Evolutionary conservation across 2,888 invertebrate species (phyloP), one percentile per base, ranked within the genome.

Genomic region (Lymantria dispar): DNA sequence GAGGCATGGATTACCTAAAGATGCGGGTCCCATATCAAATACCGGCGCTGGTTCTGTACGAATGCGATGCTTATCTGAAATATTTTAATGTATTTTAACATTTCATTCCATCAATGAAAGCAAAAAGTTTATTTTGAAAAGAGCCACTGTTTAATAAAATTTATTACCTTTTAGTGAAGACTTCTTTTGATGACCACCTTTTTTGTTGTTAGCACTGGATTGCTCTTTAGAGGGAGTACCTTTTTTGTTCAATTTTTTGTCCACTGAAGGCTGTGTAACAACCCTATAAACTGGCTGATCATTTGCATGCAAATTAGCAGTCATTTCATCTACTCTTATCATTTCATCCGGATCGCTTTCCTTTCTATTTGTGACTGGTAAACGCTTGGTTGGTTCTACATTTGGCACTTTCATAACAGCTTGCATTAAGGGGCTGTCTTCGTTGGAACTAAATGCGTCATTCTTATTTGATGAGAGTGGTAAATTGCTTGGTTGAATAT

Each of bases 1-100:
- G 40, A 93, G 87, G 75, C 98, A 98, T 3, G 94, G 86, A 72
- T 96, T 92, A 8, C 98, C 97, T 37, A 98, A 88, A 13, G 96
- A 96, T 8, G 96, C 94, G 43, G 92, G 90, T 0, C 88, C 90
- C 12, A 88, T 83, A 53, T 91, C 90, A 51, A 91, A 78, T 8
- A 83, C 74, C n/a, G 73, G 56, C 33, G 62, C 70, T 22, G 39
- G 54, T 40, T 89, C 90, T 8, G 82, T 78, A 9, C 88, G 80
- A 42, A 80, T 78, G 22, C 89, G 86, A 56, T 88, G 80, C 57
- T 91, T 91, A 58, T 91, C 91, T 91, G 68, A 29, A 83, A 33
- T 33, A 22, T 22, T 22, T 22, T 7, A 33, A 33, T 10, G 8
- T 7, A 33, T 33, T 3, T 33, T 33, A 33, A 33, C 8, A 33